phyloP scores from a whole-genome alignment of 2,797 vertebrate genomes.

The Megaceryle alcyon region DNA sequence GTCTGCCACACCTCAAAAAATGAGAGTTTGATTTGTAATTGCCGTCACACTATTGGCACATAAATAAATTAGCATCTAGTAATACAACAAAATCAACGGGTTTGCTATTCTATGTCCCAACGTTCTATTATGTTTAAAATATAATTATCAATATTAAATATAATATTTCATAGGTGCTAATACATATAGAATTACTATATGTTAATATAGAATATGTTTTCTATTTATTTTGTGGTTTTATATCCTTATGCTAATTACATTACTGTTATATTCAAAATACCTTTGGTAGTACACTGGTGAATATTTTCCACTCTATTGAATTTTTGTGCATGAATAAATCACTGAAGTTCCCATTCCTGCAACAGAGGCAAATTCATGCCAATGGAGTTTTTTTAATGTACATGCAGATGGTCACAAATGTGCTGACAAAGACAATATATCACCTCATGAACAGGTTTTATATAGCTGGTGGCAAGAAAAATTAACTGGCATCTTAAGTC shows the following conservation, averaged over 20 bases:
- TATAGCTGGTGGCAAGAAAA: conserved; percentile 49
- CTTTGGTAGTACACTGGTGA: neutral
- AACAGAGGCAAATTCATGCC: neutral
- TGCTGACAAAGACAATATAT: neutral
- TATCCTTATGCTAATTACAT: neutral
- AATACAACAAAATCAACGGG: neutral
- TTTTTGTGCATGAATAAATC: neutral
- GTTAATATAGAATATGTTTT: neutral
- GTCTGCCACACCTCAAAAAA: neutral
- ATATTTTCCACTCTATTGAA: neutral
- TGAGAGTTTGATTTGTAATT: neutral
- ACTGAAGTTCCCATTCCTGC: neutral
- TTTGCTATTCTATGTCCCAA: neutral
- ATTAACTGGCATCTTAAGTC: conserved; percentile 41
- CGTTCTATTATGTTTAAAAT: neutral
- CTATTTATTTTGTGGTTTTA: neutral
- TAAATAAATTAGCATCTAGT: neutral
- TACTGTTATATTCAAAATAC: neutral
- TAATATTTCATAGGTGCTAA: neutral
- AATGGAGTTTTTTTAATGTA: neutral
- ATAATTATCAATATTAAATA: neutral
- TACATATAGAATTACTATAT: neutral
- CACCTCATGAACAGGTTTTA: conserved; percentile 48
- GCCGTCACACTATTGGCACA: neutral
- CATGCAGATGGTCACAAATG: neutral